Evolutionary conservation across 2,888 invertebrate species (phyloP).

Genomic region (Tenthredo livida): DNA sequence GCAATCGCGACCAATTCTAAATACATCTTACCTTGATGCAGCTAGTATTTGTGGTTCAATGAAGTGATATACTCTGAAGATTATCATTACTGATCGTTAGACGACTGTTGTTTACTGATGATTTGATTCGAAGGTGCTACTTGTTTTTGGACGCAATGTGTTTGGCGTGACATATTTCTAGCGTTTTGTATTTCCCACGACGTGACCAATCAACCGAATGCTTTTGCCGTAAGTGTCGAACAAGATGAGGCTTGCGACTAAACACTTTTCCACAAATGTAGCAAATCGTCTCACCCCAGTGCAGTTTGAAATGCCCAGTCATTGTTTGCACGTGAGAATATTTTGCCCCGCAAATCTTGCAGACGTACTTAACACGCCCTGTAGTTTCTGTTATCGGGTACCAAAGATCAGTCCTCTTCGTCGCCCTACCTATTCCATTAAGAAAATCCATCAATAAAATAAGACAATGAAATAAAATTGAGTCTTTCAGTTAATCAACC

Average conservation of each 20-base stretch:
- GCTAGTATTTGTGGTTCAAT: slow-evolving; percentile 4
- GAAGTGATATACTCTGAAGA: slow-evolving; percentile 8
- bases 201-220: slow-evolving; percentile 44
- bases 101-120: background rate
- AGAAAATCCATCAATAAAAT: slow-evolving; percentile 49
- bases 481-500: background rate
- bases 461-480: background rate
- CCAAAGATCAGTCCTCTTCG: slow-evolving; percentile 44
- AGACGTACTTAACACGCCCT: slow-evolving; percentile 41
- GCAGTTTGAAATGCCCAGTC: slow-evolving; percentile 43
- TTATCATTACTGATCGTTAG: background rate
- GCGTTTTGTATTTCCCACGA: slow-evolving; percentile 35
- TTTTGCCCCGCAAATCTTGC: slow-evolving; percentile 43
- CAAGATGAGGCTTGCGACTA: slow-evolving; percentile 41
- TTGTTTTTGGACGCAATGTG: slow-evolving; percentile 11
- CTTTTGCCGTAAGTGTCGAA: slow-evolving; percentile 41
- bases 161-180: background rate
- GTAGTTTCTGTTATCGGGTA: slow-evolving; percentile 41
- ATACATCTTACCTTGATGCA: slow-evolving; percentile 28
- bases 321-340: slow-evolving; percentile 46
- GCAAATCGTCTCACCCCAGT: slow-evolving; percentile 46
- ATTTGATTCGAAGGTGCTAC: background rate
- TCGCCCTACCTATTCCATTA: slow-evolving; percentile 40
- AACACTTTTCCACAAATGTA: slow-evolving; percentile 39
- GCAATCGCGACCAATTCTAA: slow-evolving; percentile 22